Percentiles rank a stretch among this genome's conserved stretches.
Conservation (phyloP, 2,888 invertebrate species). For the Eupithecia abbreviata region DNA sequence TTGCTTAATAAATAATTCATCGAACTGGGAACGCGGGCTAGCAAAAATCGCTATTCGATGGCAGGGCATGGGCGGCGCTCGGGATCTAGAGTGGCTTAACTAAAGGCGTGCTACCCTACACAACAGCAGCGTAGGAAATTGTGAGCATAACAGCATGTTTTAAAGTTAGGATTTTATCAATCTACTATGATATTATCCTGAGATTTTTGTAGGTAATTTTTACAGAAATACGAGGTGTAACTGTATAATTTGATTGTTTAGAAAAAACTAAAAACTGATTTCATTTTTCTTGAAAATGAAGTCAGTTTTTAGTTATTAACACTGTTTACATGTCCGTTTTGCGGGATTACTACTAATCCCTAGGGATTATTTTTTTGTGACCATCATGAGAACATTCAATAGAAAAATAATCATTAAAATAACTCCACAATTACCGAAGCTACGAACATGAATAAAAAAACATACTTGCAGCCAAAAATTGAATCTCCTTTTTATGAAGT, state of each 20-base stretch:
- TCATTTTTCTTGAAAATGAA: too few species aligned
- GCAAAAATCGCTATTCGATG: conserved; percentile 77
- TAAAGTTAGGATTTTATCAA: neutral
- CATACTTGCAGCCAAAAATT: neutral
- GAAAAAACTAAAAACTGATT: too few species aligned
- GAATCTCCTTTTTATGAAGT: neutral
- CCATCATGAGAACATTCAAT: too few species aligned
- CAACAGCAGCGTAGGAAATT: neutral
- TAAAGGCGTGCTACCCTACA: neutral
- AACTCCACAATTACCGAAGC: too few species aligned
- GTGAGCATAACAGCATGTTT: neutral
- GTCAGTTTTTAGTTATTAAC: too few species aligned
- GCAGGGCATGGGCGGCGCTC: conserved; percentile 54
- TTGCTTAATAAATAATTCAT: conserved; percentile 69
- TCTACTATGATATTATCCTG: neutral
- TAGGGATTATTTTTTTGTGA: too few species aligned
- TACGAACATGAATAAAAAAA: too few species aligned
- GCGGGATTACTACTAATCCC: too few species aligned
- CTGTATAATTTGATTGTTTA: neutral
- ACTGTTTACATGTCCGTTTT: too few species aligned
- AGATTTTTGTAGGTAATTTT: neutral
- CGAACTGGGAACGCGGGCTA: conserved; percentile 59
- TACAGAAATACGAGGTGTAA: neutral
- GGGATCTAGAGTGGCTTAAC: conserved; percentile 25
- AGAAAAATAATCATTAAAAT: too few species aligned